Base-by-base conservation (phyloP, 1,140 invertebrate genomes). In the Hycleus phaleratus region DNA sequence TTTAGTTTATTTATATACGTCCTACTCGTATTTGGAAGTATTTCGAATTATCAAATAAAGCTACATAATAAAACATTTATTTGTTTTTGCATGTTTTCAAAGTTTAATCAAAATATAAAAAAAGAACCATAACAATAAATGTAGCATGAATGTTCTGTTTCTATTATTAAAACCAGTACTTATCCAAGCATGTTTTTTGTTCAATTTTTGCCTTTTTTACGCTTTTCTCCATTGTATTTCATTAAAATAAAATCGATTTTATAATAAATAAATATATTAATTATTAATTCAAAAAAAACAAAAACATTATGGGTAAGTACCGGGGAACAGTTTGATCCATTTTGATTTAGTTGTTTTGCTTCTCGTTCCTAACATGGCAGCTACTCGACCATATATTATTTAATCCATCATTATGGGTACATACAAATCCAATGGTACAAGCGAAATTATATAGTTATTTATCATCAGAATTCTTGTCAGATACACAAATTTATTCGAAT, bases 361-460 rank as follows among this genome's bases (percentile, higher is more conserved):
- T 85, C 80, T 85, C 82, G 75, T 85, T 85, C 78, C 78, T 85
- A 68, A 88, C 85, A 66, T 90, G 87, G 83, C 92, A 99, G 87
- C 82, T 99, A 64, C 82, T 99, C 79, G 97, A 99, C 77, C 93
- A 98, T 79, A 89, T 99, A 44, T 83, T 99, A 38, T 99, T 99
- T 83, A 99, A 98, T 82, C 95, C 96, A 4, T 92, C 93, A 26
- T 79, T 99, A 44, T 99, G 97, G 97, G 97, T 99, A 68, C 95
- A 98, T 76, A 94, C 95, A 9, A 90, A 93, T 46, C 91, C 95
- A 9, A 85, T 88, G 58, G 95, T 98, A n/a, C 97, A 99, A 78
- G 92, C 92, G 39, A 83, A 91, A 49, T 82, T 99, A 24, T 99
- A 98, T 75, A 93, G 91, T 63, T 99, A 98, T 78, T 78, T 99